Conservation (phyloP, 2,797 vertebrate species). For the Tauraco hartlaubi region DNA sequence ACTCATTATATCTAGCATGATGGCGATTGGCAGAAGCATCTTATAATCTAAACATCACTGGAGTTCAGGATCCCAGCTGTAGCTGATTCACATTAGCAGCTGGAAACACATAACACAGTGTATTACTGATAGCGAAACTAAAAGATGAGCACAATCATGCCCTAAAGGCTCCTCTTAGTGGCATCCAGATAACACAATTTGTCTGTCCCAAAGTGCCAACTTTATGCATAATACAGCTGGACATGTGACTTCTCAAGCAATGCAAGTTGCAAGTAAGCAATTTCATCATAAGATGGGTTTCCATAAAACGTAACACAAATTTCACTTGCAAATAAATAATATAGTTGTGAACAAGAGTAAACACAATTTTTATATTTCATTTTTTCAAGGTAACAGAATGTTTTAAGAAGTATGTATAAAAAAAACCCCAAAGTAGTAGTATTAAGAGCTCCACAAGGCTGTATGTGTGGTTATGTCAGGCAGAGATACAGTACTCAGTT, state of each 20-base stretch:
- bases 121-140: neutral
- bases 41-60: neutral
- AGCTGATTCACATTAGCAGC: constrained; percentile 38
- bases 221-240: neutral
- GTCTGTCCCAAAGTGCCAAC: neutral
- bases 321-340: neutral
- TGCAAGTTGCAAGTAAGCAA: neutral
- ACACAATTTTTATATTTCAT: neutral
- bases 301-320: neutral
- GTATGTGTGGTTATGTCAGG: neutral
- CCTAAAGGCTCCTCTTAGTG: neutral
- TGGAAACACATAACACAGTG: neutral
- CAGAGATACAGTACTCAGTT: neutral
- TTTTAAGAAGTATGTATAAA: neutral
- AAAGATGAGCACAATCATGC: neutral
- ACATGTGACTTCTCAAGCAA: neutral
- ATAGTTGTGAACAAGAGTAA: neutral
- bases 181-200: neutral
- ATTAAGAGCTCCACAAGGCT: neutral
- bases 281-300: neutral
- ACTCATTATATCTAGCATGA: neutral
- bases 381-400: neutral
- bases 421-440: neutral
- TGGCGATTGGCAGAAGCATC: neutral
- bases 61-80: constrained; percentile 22